These are phyloP conservation scores for Xenopus petersii DNA, from an alignment of 2,797 vertebrate genomes.

Conservation along the genomic window DNA sequence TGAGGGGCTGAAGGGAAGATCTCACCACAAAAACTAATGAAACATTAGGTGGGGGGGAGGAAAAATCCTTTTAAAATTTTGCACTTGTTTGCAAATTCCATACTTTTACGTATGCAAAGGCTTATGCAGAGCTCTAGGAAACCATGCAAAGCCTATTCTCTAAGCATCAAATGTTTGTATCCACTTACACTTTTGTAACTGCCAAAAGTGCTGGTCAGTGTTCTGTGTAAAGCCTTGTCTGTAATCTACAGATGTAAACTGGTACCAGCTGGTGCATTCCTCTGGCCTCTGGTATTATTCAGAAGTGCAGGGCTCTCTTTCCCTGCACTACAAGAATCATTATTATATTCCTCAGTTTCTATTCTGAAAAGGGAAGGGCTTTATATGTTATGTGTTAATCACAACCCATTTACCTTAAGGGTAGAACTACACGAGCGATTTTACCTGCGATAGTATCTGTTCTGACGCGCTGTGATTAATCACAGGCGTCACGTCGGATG, in stretches of 20 bases:
- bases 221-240: constrained; percentile 2
- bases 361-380: no score
- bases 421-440: no score
- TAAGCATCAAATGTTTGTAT: constrained; percentile 31
- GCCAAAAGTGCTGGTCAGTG: constrained; percentile 9
- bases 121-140: constrained; percentile 33
- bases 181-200: constrained; percentile 25
- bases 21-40: constrained; percentile 17
- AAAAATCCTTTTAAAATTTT: constrained; percentile 21
- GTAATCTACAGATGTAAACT: constrained; percentile 24
- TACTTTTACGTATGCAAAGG: constrained; percentile 25
- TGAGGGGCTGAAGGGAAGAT: not conserved
- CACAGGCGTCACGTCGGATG: no score
- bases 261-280: constrained; percentile 23
- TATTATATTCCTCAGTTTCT: no score
- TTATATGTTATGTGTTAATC: no score
- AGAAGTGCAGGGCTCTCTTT: no score
- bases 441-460: no score
- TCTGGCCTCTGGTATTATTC: not conserved
- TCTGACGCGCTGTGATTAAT: no score
- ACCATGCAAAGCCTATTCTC: constrained; percentile 27
- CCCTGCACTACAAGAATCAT: no score
- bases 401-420: no score
- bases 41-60: constrained; percentile 1
- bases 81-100: constrained; percentile 35